Conservation (phyloP, 2,888 invertebrate species). For the Rhaphigaster nebulosa region DNA sequence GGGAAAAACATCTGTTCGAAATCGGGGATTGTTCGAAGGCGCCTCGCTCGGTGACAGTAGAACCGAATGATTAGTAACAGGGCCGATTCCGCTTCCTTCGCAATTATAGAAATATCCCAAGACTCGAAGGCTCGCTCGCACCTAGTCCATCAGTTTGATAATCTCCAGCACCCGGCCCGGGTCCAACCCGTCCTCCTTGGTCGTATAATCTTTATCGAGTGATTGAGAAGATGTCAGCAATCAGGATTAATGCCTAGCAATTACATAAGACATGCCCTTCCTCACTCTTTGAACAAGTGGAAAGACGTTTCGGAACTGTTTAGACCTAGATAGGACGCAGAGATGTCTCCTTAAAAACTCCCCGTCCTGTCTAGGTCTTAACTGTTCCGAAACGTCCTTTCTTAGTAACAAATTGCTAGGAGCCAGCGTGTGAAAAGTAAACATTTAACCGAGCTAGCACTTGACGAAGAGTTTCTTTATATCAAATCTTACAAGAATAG, state of each 20-base stretch:
- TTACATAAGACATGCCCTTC: not conserved
- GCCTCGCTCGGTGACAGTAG: constrained; percentile 10
- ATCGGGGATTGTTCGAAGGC: constrained; percentile 32
- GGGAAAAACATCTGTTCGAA: constrained; percentile 42
- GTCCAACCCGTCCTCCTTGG: not conserved
- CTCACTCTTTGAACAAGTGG: not conserved
- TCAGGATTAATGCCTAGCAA: not conserved
- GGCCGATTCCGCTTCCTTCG: constrained; percentile 19
- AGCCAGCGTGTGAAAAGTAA: too few relatives aligned
- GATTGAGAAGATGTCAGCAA: not conserved
- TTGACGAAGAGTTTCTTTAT: too few relatives aligned
- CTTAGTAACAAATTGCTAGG: too few relatives aligned
- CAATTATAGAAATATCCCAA: constrained; percentile 35
- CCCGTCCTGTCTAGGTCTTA: too few relatives aligned
- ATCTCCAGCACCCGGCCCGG: not conserved
- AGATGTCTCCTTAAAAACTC: too few relatives aligned
- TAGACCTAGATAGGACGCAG: too few relatives aligned
- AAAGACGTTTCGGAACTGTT: too few relatives aligned
- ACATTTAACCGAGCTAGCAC: too few relatives aligned
- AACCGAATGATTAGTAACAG: constrained; percentile 46
- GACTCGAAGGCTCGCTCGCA: not conserved
- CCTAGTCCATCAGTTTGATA: not conserved
- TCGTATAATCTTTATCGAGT: not conserved
- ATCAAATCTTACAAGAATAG: too few relatives aligned
- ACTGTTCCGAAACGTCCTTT: too few relatives aligned